These are phyloP conservation scores for Brenthis daphne DNA, from an alignment of 2,888 invertebrate species.

Conservation along the genomic window DNA sequence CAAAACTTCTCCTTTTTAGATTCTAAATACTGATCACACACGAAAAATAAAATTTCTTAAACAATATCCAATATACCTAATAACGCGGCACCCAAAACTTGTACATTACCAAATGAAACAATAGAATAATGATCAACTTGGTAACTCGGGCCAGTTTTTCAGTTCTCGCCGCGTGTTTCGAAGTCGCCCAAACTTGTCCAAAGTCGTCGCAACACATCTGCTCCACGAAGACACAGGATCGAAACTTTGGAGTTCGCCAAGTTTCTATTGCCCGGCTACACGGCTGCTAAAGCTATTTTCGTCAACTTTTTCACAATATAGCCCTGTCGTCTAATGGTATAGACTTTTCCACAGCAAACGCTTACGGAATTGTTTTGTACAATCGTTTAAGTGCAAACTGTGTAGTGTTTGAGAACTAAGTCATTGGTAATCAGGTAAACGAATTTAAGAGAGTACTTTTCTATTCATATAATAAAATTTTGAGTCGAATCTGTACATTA, in stretches of 20 bases:
- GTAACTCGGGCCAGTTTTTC: slow-evolving; percentile 38
- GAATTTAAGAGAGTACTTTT: too few relatives aligned
- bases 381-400: too few relatives aligned
- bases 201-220: slow-evolving; percentile 40
- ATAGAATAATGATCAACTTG: slow-evolving; percentile 29
- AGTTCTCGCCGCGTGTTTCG: slow-evolving; percentile 38
- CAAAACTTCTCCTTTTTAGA: too few relatives aligned
- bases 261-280: slow-evolving; percentile 40
- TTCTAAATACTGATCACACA: too few relatives aligned
- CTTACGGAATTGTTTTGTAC: neutral
- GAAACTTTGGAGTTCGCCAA: slow-evolving; percentile 37
- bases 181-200: slow-evolving; percentile 39
- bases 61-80: slow-evolving; percentile 3
- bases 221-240: slow-evolving; percentile 36
- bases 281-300: slow-evolving; percentile 33
- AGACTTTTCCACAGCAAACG: slow-evolving; percentile 6
- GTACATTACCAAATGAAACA: slow-evolving; percentile 36
- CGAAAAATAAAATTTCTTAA: too few relatives aligned
- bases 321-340: slow-evolving; percentile 19
- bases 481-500: too few relatives aligned
- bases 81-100: slow-evolving; percentile 23
- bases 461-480: too few relatives aligned
- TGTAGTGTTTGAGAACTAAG: too few relatives aligned
- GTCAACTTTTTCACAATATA: slow-evolving; percentile 36
- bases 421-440: too few relatives aligned